phyloP scores from a whole-genome alignment of 2,888 invertebrate genomes.

The Pristionchus japonicus region DNA sequence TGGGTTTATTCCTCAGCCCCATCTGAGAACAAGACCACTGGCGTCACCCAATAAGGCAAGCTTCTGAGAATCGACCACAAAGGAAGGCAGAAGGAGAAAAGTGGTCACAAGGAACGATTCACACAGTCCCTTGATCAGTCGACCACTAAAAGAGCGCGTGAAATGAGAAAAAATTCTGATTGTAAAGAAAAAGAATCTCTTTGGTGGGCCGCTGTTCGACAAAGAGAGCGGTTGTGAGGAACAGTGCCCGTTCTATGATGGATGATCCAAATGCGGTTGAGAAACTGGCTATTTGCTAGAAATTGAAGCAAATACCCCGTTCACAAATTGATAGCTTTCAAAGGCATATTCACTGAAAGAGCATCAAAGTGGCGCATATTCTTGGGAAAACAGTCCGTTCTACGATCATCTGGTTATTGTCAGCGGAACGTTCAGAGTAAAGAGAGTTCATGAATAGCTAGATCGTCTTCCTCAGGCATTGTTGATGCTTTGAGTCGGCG shows the following conservation, averaged over 20 bases:
- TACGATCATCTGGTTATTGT: background rate
- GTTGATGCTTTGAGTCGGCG: background rate
- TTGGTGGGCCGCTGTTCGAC: background rate
- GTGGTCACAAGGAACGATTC: background rate
- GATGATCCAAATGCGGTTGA: background rate
- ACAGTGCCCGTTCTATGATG: background rate
- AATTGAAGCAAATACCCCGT: background rate
- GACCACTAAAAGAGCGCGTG: background rate
- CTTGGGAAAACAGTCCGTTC: background rate
- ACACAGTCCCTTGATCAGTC: background rate
- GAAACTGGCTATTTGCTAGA: background rate
- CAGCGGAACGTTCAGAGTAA: background rate
- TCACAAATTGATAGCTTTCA: background rate
- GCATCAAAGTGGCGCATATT: background rate
- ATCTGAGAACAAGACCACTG: background rate
- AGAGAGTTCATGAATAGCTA: slow-evolving; percentile 5
- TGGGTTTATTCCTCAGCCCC: background rate
- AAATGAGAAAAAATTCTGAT: background rate
- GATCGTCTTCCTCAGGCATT: background rate
- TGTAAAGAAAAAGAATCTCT: background rate
- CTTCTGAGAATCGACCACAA: background rate
- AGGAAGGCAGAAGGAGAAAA: background rate
- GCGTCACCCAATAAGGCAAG: background rate
- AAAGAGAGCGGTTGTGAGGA: background rate
- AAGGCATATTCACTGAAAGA: background rate